These are phyloP conservation scores for Takifugu ocellatus DNA, from an alignment of 2,797 vertebrate species.

Conservation along the genomic window DNA sequence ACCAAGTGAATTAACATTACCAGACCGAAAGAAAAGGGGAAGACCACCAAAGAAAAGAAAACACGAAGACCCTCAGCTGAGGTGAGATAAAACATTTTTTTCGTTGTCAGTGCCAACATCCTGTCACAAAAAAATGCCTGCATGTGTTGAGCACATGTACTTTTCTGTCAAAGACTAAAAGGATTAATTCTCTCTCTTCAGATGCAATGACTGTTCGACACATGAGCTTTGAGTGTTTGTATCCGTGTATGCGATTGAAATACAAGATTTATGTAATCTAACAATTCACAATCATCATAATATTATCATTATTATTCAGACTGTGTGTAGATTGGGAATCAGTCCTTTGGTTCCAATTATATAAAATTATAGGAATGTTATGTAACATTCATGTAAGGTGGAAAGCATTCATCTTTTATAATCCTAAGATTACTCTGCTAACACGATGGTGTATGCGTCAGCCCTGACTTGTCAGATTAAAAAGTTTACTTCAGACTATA, in stretches of 20 bases:
- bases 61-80: constrained; percentile 77
- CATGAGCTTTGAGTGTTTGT: not conserved
- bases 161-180: not conserved
- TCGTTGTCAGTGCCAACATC: not conserved
- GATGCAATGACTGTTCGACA: not conserved
- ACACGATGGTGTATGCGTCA: too few relatives aligned
- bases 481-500: too few relatives aligned
- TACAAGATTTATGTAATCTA: not conserved
- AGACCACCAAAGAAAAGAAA: constrained; percentile 92
- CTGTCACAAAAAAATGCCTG: not conserved
- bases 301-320: not conserved
- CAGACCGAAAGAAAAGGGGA: constrained; percentile 84
- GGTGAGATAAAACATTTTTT: constrained; percentile 60
- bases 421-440: too few relatives aligned
- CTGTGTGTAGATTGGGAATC: too few relatives aligned
- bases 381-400: too few relatives aligned
- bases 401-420: too few relatives aligned
- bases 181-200: constrained; percentile 1
- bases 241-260: not conserved
- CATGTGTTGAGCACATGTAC: not conserved
- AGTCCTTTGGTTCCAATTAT: too few relatives aligned
- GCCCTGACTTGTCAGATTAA: too few relatives aligned
- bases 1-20: constrained; percentile 46
- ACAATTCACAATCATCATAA: not conserved
- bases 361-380: too few relatives aligned